Evolutionary conservation across 1,140 invertebrate genomes (phyloP), one percentile per base, ranked within the genome.

Genomic region (Hermatobates lingyangjiaoensis): DNA sequence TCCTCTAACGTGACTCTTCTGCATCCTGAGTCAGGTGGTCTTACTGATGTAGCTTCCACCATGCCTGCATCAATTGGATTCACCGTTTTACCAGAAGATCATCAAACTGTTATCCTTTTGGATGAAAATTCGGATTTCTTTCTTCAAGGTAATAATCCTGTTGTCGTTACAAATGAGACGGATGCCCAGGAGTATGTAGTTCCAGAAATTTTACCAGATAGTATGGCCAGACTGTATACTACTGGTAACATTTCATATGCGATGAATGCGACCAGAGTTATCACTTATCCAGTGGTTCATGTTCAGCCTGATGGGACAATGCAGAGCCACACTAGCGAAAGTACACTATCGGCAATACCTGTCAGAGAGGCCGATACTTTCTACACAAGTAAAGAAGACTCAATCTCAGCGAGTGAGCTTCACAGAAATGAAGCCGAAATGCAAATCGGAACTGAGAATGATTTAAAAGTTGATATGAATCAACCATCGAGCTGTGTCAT

Each of bases 131-230:
- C 61, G 18, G 54, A 51, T 53, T 50, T 52, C 18, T 48, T 45
- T 24, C 51, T 55, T 48, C 55, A 57, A 52, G 56, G 30, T 28
- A 54, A 50, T 57, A 54, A 45, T 46, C 44, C 42, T 44, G 51
- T 34, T 52, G 56, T 54, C n/a, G 45, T 57, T 5, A 26, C 48
- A 21, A 45, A 34, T 24, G 45, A 50, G 27, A 42, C 26, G 34
- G 45, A 45, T 21, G 38, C 45, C 27, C 59, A 56, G 39, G 58
- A 59, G 47, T 60, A 57, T 49, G 58, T 57, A 49, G 54, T 60
- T 1, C 57, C 58, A 30, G 61, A 61, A 48, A 55, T 60, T 18
- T 54, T 59, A 27, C 26, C 46, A 4, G 45, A 46, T 20, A 42
- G 21, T 20, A 42, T 42, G 39, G 39, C 39, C 21, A 14, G 21